Percentiles rank a stretch among this genome's conserved stretches.
phyloP scores from a whole-genome alignment of 2,113 vertebrate species.

The Clarias magur region DNA sequence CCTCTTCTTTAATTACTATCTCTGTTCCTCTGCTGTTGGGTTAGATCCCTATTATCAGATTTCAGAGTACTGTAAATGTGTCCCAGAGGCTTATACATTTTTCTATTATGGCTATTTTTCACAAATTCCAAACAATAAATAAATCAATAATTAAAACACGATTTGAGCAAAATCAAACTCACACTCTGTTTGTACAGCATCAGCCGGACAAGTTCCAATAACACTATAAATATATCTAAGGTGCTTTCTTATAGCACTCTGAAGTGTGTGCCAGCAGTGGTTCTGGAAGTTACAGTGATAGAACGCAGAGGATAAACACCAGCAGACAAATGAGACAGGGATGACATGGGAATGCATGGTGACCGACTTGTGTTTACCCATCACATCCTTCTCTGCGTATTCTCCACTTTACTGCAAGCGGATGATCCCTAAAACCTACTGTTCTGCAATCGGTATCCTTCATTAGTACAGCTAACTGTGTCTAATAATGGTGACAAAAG shows the following conservation, averaged over 20 bases:
- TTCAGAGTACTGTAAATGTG: neutral
- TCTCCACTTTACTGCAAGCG: neutral
- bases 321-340: constrained; percentile 21
- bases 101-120: neutral
- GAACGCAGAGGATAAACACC: constrained; percentile 42
- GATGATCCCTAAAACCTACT: neutral
- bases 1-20: neutral
- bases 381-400: constrained; percentile 42
- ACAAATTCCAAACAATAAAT: neutral
- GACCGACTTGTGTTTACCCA: constrained; percentile 45
- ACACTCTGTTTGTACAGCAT: neutral
- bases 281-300: constrained; percentile 38
- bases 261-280: constrained; percentile 20
- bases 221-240: neutral
- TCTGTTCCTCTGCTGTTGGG: neutral
- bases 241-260: neutral
- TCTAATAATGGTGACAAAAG: neutral
- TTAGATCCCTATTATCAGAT: neutral
- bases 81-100: too few species aligned
- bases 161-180: neutral
- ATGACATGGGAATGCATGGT: constrained; percentile 28
- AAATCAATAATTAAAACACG: too few species aligned
- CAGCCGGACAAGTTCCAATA: neutral
- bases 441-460: constrained; percentile 1
- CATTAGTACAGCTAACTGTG: neutral